A percentile compares a stretch with the other conserved stretches of the same genome.
These are phyloP conservation scores for Regulus satrapa DNA, from an alignment of 2,113 vertebrate genomes.

Conservation along the genomic window DNA sequence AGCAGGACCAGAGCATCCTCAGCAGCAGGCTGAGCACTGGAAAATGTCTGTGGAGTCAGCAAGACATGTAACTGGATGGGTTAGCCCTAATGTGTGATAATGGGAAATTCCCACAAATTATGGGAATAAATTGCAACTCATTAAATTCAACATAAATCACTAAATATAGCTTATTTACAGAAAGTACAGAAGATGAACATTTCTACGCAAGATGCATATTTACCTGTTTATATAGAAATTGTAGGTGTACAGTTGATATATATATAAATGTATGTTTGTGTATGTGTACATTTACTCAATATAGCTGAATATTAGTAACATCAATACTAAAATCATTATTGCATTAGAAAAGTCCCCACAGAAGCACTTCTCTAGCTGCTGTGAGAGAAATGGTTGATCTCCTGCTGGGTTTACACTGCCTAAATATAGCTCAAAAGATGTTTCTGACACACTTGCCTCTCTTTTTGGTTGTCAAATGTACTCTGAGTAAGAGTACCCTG, in stretches of 20 bases:
- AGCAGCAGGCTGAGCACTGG: background rate
- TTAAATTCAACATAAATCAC: background rate
- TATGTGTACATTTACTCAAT: background rate
- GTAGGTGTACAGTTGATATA: background rate
- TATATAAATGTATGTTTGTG: background rate
- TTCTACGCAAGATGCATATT: background rate
- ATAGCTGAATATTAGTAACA: background rate
- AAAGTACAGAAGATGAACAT: background rate
- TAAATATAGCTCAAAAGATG: conserved; percentile 22
- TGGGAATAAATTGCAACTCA: too few relatives aligned
- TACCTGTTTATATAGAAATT: background rate
- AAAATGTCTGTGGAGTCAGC: background rate
- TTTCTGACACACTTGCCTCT: background rate
- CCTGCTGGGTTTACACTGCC: background rate
- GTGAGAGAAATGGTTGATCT: background rate
- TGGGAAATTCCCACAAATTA: too few relatives aligned
- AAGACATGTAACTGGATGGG: background rate
- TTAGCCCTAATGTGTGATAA: background rate
- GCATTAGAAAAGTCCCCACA: background rate
- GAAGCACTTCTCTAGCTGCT: background rate
- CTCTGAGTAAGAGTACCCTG: background rate
- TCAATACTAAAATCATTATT: background rate
- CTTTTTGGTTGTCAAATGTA: background rate
- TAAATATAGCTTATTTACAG: background rate
- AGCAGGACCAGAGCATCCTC: background rate